Conservation (phyloP, 2,888 invertebrate species). For the Ernsta delagoae region DNA sequence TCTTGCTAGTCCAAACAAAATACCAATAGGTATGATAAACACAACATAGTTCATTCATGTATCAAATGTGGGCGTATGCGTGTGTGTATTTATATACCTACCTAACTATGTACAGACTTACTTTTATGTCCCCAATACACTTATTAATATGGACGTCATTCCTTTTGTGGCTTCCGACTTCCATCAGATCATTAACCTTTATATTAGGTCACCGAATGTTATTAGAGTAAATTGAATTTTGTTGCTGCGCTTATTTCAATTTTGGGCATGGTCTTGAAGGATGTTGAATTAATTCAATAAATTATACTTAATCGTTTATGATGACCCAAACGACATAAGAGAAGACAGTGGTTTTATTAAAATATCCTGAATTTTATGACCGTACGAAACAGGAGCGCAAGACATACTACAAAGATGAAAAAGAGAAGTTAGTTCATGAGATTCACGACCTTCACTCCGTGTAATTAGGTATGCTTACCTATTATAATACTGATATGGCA, state of each 20-base stretch:
- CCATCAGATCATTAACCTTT: slow-evolving; percentile 34
- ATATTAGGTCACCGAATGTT: slow-evolving; percentile 29
- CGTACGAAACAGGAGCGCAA: no score
- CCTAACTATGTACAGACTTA: neutral
- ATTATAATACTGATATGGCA: slow-evolving; percentile 91
- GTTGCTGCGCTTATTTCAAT: slow-evolving; percentile 25
- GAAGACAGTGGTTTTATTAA: neutral
- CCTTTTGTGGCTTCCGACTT: slow-evolving; percentile 37
- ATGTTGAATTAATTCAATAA: slow-evolving; percentile 1
- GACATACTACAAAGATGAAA: no score
- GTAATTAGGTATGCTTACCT: slow-evolving; percentile 69
- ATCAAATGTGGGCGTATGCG: slow-evolving; percentile 22
- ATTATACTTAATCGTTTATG: neutral
- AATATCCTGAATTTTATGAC: no score
- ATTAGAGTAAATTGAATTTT: slow-evolving; percentile 33
- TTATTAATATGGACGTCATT: slow-evolving; percentile 37
- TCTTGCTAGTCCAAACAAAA: no score
- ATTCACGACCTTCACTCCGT: no score
- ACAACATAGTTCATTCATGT: neutral
- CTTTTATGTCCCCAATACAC: slow-evolving; percentile 26
- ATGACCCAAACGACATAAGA: neutral
- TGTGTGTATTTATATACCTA: neutral
- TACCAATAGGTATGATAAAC: neutral
- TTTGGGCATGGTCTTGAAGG: slow-evolving; percentile 5
- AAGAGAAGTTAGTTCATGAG: no score